These are phyloP conservation scores for Mus pahari DNA, from an alignment of 2,113 vertebrate genomes.

Conservation along the genomic window DNA sequence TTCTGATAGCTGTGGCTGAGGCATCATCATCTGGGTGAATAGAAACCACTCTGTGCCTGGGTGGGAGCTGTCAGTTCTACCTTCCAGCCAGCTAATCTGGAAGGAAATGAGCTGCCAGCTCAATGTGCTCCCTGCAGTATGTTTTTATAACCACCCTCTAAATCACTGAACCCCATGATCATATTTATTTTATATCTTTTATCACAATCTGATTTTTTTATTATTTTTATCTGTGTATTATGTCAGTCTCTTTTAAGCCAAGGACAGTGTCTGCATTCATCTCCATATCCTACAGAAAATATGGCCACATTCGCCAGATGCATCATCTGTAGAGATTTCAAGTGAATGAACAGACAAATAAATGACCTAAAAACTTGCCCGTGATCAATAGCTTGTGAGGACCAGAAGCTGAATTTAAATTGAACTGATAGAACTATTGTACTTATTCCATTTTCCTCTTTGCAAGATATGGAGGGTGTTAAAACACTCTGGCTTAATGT, in stretches of 20 bases:
- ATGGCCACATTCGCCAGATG: background rate
- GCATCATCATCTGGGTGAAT: background rate
- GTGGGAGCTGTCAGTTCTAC: background rate
- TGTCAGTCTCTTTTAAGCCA: background rate
- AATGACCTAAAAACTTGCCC: background rate
- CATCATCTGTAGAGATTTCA: background rate
- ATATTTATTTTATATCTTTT: constrained; percentile 41
- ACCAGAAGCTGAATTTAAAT: background rate
- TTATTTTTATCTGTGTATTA: background rate
- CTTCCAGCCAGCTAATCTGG: background rate
- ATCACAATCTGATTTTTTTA: background rate
- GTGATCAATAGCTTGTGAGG: background rate
- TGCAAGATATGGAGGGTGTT: background rate
- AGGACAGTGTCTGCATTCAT: background rate
- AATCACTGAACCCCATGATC: background rate
- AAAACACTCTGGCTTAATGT: background rate
- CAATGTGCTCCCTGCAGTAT: background rate
- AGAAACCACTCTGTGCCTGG: background rate
- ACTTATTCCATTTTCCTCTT: background rate
- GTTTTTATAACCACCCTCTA: background rate
- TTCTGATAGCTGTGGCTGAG: background rate
- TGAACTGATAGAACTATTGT: background rate
- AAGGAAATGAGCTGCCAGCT: background rate
- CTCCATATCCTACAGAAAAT: background rate
- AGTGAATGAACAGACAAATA: background rate